Conservation (phyloP, 2,113 vertebrate species). For the Dromiciops gliroides region DNA sequence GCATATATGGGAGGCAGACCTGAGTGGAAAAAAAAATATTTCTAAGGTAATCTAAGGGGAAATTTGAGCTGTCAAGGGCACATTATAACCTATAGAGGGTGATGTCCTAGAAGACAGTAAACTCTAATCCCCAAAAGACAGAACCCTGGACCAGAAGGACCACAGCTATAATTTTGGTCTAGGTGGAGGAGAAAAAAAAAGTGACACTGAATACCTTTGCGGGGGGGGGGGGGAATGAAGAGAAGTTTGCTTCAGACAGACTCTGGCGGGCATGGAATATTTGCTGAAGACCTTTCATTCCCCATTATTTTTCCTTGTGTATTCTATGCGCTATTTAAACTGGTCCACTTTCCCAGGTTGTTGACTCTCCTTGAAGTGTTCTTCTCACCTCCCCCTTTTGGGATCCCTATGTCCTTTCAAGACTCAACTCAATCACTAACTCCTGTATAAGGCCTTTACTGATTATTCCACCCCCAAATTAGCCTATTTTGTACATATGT, state of each 20-base stretch:
- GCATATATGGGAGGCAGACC: neutral
- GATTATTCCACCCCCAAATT: neutral
- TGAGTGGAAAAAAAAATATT: neutral
- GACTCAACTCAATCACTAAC: neutral
- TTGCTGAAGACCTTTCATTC: neutral
- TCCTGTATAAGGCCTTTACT: neutral
- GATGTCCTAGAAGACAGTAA: neutral
- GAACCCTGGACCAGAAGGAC: neutral
- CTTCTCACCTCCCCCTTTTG: neutral
- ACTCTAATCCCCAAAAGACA: neutral
- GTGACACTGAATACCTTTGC: neutral
- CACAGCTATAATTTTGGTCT: neutral
- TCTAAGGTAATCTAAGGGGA: neutral
- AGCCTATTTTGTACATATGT: neutral
- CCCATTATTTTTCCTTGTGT: neutral
- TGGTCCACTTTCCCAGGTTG: neutral
- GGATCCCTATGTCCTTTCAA: neutral
- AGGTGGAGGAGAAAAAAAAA: neutral
- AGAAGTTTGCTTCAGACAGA: neutral
- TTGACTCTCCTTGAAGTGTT: neutral
- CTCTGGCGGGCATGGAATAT: neutral
- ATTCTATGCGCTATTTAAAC: neutral
- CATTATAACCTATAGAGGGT: neutral
- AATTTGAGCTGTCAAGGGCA: neutral
- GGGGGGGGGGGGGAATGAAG: no score